phyloP scores from a whole-genome alignment of 2,888 invertebrate species.

The Metacarcinus magister region DNA sequence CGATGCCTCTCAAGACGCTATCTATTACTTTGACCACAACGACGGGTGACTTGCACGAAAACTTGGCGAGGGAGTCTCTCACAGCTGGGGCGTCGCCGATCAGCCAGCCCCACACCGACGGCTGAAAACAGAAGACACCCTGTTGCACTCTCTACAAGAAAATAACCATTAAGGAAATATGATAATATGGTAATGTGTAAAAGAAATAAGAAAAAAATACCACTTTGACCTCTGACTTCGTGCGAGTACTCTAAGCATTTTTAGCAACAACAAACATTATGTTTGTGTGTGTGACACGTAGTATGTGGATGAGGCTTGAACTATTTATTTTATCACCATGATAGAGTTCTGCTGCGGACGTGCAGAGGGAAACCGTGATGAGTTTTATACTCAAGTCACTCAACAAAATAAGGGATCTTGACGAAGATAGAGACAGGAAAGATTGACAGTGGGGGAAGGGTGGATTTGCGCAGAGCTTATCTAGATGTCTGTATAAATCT shows the following conservation, averaged over 20 bases:
- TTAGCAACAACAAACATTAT: neutral
- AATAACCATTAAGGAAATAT: neutral
- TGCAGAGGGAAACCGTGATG: neutral
- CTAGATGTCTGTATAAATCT: too few species aligned
- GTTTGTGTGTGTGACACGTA: neutral
- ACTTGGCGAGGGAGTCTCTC: slow-evolving; percentile 9
- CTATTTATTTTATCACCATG: neutral
- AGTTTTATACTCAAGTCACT: neutral
- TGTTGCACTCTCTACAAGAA: too few species aligned
- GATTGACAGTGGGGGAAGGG: too few species aligned
- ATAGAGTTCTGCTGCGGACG: neutral
- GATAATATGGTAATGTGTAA: too few species aligned
- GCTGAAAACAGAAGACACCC: slow-evolving; percentile 43
- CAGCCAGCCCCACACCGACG: slow-evolving; percentile 16
- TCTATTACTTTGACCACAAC: slow-evolving; percentile 62
- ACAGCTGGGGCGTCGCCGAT: slow-evolving; percentile 58
- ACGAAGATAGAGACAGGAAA: too few species aligned
- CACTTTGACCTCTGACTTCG: neutral
- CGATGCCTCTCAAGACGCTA: slow-evolving; percentile 70
- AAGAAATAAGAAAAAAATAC: neutral
- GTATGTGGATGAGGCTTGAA: neutral
- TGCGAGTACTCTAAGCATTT: neutral
- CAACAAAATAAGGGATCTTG: neutral
- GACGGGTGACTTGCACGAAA: slow-evolving; percentile 57
- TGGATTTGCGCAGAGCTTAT: too few species aligned